A percentile compares a stretch with the other conserved stretches of the same genome.
Conservation (phyloP, 2,113 vertebrate species). For the Rhizomys pruinosus region DNA sequence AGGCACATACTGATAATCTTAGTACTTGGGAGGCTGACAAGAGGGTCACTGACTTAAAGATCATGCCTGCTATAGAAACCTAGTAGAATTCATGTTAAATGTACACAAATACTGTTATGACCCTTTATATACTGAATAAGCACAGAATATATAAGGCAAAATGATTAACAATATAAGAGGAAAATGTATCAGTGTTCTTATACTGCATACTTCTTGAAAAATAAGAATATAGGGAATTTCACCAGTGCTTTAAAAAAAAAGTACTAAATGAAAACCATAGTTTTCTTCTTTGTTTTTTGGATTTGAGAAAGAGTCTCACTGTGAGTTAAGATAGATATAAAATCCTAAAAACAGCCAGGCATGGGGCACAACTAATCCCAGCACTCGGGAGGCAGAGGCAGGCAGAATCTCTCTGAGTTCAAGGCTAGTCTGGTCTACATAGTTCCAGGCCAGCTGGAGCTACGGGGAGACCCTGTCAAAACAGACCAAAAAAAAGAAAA, state of each 20-base stretch:
- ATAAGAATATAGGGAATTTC: conserved; percentile 1
- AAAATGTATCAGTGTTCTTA: too few species aligned
- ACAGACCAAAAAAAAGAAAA: too few species aligned
- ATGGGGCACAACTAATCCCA: too few species aligned
- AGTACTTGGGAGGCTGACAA: background rate
- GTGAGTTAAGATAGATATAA: background rate
- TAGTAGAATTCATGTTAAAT: conserved; percentile 5
- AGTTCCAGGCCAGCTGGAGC: too few species aligned
- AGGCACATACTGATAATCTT: background rate
- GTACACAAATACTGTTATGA: background rate
- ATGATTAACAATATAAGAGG: too few species aligned
- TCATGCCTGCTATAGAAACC: background rate
- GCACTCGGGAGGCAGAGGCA: too few species aligned
- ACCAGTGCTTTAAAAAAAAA: conserved; percentile 46
- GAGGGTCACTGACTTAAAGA: background rate
- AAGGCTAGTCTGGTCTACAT: too few species aligned
- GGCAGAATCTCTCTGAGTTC: too few species aligned
- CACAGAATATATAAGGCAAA: conserved; percentile 41
- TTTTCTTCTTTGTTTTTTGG: too few species aligned
- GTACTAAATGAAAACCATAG: conserved; percentile 33
- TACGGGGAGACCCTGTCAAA: too few species aligned
- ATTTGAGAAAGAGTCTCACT: too few species aligned
- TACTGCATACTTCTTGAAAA: too few species aligned
- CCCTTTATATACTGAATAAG: conserved; percentile 35
- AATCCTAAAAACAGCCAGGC: background rate